A percentile compares a stretch with the other conserved stretches of the same genome.
Evolutionary conservation across 2,888 invertebrate genomes (phyloP).

Genomic region (Clistopyga incitator): DNA sequence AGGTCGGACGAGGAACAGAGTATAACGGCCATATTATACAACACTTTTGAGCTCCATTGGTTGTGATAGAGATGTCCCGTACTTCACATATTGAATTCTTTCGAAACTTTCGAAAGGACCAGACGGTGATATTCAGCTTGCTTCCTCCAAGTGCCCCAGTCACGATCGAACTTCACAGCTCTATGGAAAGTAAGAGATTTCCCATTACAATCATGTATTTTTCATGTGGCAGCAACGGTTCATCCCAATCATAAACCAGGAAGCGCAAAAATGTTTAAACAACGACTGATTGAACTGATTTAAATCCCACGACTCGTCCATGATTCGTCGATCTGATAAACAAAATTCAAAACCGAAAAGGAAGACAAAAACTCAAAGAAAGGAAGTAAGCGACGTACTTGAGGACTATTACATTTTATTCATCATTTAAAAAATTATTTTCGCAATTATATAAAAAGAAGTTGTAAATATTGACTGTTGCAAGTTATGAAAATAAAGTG

Average conservation of each 20-base stretch:
- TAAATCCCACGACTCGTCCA: no score
- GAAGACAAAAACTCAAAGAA: no score
- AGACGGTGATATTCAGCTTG: conserved; percentile 60
- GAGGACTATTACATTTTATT: no score
- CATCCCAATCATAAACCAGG: background rate
- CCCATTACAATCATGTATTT: conserved; percentile 37
- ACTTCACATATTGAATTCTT: conserved; percentile 39
- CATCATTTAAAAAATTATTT: no score
- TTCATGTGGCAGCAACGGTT: background rate
- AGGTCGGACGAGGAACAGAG: conserved; percentile 50
- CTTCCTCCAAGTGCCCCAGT: conserved; percentile 60
- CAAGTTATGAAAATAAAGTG: no score
- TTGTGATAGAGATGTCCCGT: conserved; percentile 45
- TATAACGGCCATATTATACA: conserved; percentile 57
- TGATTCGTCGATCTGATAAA: no score
- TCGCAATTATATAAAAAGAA: no score
- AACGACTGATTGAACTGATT: no score
- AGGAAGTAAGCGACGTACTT: no score
- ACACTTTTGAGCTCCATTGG: conserved; percentile 58
- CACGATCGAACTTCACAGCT: conserved; percentile 56
- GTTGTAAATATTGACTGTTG: no score
- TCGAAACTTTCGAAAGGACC: conserved; percentile 51
- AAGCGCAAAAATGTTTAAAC: background rate
- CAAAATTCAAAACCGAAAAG: no score
- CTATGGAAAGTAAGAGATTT: conserved; percentile 56